Evolutionary conservation across 2,113 vertebrate species (phyloP).

Genomic region (Gulo gulo): DNA sequence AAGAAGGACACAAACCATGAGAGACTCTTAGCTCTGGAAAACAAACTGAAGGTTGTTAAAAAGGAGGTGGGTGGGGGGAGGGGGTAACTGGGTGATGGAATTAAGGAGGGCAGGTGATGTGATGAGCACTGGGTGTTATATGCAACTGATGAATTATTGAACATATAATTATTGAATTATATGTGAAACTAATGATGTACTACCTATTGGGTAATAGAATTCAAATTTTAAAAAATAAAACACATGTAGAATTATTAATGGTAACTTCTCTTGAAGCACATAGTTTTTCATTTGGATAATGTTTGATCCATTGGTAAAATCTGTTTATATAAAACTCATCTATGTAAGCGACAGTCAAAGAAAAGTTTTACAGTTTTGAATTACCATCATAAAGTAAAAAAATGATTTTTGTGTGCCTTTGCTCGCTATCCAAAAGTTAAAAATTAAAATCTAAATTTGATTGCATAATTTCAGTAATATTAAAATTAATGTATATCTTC

Average conservation of each 20-base stretch:
- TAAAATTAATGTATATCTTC: neutral
- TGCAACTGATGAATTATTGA: too few species aligned
- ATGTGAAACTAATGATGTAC: too few species aligned
- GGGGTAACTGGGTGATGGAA: too few species aligned
- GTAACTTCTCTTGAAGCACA: neutral
- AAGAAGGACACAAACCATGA: too few species aligned
- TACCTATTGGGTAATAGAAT: too few species aligned
- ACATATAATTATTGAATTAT: too few species aligned
- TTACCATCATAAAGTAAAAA: neutral
- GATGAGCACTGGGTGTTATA: too few species aligned
- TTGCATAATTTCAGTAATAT: neutral
- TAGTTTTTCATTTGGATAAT: neutral
- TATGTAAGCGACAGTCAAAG: neutral
- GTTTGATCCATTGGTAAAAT: neutral
- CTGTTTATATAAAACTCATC: neutral
- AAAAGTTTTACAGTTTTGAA: neutral
- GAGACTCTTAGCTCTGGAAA: too few species aligned
- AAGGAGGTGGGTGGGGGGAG: too few species aligned
- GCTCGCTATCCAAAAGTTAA: neutral
- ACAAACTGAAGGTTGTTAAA: too few species aligned
- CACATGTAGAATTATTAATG: neutral
- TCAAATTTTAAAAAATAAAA: too few species aligned
- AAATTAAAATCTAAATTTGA: neutral
- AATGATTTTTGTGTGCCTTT: neutral
- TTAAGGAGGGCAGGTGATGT: too few species aligned